Conservation (phyloP, 2,113 vertebrate species). For the Antechinus flavipes region DNA sequence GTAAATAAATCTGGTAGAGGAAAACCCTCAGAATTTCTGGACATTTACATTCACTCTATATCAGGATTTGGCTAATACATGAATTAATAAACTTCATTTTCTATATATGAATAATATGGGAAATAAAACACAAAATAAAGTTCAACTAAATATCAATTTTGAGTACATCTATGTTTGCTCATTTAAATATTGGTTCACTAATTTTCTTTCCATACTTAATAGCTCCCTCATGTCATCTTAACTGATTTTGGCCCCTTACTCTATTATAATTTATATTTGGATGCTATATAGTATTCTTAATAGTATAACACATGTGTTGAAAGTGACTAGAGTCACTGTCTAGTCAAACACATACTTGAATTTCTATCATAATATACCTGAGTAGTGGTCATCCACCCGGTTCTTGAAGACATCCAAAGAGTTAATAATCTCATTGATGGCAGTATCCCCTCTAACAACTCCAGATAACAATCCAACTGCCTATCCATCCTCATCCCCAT, state of each 20-base stretch:
- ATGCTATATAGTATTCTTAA: background rate
- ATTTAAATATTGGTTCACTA: background rate
- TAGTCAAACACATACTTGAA: background rate
- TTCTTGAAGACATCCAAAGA: background rate
- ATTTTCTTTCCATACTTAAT: background rate
- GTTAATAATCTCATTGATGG: background rate
- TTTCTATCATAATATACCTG: background rate
- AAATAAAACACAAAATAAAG: background rate
- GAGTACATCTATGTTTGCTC: background rate
- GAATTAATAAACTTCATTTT: background rate
- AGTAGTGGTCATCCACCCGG: background rate
- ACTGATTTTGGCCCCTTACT: background rate
- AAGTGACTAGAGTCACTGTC: background rate
- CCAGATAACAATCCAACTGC: background rate
- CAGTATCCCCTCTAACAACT: background rate
- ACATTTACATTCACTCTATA: no score
- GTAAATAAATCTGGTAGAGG: no score
- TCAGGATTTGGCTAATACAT: background rate
- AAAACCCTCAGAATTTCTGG: no score
- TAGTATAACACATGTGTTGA: background rate
- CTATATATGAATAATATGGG: background rate
- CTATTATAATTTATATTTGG: background rate
- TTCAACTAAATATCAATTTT: background rate
- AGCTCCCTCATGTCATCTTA: background rate
- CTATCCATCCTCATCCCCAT: background rate